phyloP scores from a whole-genome alignment of 2,797 vertebrate genomes.

The Ptychadena robeensis region DNA sequence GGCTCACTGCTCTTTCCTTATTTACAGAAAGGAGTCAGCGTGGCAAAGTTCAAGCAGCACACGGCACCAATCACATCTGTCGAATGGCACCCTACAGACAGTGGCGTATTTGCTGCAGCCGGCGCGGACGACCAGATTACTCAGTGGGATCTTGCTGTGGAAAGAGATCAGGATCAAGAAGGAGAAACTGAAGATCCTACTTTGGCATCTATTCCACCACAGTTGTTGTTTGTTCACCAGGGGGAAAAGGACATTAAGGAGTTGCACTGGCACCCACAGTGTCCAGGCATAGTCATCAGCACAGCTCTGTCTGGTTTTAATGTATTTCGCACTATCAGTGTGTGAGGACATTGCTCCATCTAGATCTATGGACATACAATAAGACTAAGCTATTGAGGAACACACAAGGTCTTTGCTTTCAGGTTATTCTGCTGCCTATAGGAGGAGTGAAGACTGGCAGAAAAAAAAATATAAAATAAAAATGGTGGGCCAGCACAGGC shows the following conservation, averaged over 20 bases:
- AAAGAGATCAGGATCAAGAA: slow-evolving; percentile 80
- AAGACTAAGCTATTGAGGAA: too few relatives aligned
- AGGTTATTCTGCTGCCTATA: too few relatives aligned
- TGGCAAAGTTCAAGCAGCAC: slow-evolving; percentile 93
- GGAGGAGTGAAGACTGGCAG: too few relatives aligned
- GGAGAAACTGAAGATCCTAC: slow-evolving; percentile 70
- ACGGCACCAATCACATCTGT: slow-evolving; percentile 87
- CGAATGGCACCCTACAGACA: slow-evolving; percentile 88
- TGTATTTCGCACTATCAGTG: slow-evolving; percentile 89
- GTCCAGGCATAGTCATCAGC: slow-evolving; percentile 84
- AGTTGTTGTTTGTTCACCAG: slow-evolving; percentile 92
- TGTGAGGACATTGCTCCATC: slow-evolving; percentile 65
- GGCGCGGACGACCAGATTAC: slow-evolving; percentile 88
- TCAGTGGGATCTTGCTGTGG: slow-evolving; percentile 92
- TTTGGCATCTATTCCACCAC: slow-evolving; percentile 81
- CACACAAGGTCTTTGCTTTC: too few relatives aligned
- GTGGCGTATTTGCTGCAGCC: slow-evolving; percentile 86
- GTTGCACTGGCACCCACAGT: slow-evolving; percentile 91
- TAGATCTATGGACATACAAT: background rate
- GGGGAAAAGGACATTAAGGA: slow-evolving; percentile 92
- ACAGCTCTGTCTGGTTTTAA: slow-evolving; percentile 88
- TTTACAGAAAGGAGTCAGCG: slow-evolving; percentile 77
- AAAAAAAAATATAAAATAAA: too few relatives aligned
- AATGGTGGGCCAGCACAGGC: too few relatives aligned
- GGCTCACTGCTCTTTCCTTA: background rate